phyloP scores from a whole-genome alignment of 2,797 vertebrate species.

The Tauraco hartlaubi region DNA sequence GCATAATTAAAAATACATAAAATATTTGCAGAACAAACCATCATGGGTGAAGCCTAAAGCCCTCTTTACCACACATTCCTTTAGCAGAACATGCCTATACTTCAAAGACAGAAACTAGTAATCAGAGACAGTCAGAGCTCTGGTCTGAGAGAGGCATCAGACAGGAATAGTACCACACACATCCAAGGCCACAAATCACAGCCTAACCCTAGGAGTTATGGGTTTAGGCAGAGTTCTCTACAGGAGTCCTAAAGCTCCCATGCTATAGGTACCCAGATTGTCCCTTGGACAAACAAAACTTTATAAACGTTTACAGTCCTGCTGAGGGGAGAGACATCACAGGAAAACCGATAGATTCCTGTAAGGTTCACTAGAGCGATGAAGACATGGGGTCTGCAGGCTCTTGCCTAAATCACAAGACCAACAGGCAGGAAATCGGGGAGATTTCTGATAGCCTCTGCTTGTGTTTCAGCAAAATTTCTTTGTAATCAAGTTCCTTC shows the following conservation, averaged over 20 bases:
- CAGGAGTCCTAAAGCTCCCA: neutral
- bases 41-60: neutral
- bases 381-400: neutral
- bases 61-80: neutral
- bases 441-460: neutral
- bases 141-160: neutral
- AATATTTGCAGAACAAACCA: neutral
- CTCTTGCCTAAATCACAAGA: neutral
- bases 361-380: neutral
- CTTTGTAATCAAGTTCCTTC: conserved; percentile 25
- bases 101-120: neutral
- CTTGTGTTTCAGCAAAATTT: neutral
- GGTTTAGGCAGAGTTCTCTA: neutral
- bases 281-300: neutral
- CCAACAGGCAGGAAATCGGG: neutral
- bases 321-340: neutral
- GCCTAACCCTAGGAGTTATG: neutral
- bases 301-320: neutral
- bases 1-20: neutral
- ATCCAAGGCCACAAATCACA: neutral
- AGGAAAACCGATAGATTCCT: neutral
- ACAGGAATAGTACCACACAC: neutral
- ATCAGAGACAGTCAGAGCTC: neutral
- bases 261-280: neutral
- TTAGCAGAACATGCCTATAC: neutral